These are phyloP conservation scores for Ecliptopera silaceata DNA, from an alignment of 2,888 invertebrate genomes.

Conservation along the genomic window DNA sequence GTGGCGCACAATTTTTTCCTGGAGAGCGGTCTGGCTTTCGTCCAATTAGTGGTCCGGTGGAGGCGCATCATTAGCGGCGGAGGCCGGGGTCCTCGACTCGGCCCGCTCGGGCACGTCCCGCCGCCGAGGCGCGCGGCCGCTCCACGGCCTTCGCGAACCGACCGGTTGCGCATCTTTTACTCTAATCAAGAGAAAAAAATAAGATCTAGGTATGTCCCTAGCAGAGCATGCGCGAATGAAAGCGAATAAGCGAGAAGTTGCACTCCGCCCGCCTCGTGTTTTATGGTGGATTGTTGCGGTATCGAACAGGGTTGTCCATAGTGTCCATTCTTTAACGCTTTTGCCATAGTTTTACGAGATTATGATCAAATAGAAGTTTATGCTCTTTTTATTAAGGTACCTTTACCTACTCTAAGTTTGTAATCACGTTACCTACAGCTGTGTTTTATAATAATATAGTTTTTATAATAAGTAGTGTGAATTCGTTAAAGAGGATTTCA, in stretches of 20 bases:
- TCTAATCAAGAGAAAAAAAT: constrained; percentile 78
- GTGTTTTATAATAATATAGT: too few relatives aligned
- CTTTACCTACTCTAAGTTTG: too few relatives aligned
- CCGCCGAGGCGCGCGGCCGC: constrained; percentile 42
- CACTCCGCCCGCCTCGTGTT: constrained; percentile 59
- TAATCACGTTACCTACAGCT: too few relatives aligned
- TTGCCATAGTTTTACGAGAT: not conserved
- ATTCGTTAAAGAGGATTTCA: too few relatives aligned
- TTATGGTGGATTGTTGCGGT: constrained; percentile 74
- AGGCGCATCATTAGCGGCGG: constrained; percentile 75
- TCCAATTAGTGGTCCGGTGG: constrained; percentile 77
- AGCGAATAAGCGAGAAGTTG: constrained; percentile 71
- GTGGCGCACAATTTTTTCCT: constrained; percentile 63
- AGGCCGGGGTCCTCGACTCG: constrained; percentile 50
- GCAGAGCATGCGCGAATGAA: constrained; percentile 70
- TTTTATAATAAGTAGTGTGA: too few relatives aligned
- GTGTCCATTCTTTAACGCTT: not conserved
- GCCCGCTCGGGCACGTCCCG: constrained; percentile 57
- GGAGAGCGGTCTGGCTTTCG: constrained; percentile 62
- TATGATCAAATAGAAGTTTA: not conserved
- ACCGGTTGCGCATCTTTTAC: constrained; percentile 81
- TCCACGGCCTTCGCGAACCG: constrained; percentile 73
- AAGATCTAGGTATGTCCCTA: constrained; percentile 45
- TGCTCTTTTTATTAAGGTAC: too few relatives aligned
- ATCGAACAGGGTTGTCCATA: constrained; percentile 48